Conservation (phyloP, 2,797 vertebrate genomes). For the Mus minutoides region DNA sequence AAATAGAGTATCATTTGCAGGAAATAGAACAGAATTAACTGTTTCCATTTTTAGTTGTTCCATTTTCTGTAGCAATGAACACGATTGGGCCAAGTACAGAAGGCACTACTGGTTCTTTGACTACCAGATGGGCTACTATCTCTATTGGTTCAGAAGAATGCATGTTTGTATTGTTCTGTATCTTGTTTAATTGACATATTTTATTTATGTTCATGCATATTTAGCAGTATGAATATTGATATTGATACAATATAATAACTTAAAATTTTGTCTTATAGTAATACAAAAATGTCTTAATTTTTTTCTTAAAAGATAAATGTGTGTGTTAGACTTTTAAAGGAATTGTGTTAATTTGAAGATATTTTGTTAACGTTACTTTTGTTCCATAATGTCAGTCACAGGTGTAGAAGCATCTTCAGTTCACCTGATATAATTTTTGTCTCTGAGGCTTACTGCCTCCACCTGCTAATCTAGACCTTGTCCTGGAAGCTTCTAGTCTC, state of each 20-base stretch:
- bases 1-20: background rate
- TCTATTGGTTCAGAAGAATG: background rate
- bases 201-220: background rate
- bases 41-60: background rate
- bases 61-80: background rate
- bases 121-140: background rate
- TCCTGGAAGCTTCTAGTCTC: background rate
- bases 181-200: background rate
- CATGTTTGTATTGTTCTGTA: background rate
- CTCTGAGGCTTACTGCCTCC: background rate
- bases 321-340: background rate
- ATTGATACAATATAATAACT: background rate
- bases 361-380: constrained; percentile 18
- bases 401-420: background rate
- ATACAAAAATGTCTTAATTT: constrained; percentile 12
- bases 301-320: background rate
- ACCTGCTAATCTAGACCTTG: background rate
- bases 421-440: background rate
- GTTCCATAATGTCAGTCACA: background rate
- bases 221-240: background rate
- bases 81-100: background rate
- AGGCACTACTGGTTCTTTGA: background rate
- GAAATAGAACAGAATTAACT: background rate
- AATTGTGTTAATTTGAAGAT: constrained; percentile 41
- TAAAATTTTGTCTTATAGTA: background rate